Evolutionary conservation across 2,888 invertebrate species (phyloP).

Genomic region (Aspidiotus rigidus): DNA sequence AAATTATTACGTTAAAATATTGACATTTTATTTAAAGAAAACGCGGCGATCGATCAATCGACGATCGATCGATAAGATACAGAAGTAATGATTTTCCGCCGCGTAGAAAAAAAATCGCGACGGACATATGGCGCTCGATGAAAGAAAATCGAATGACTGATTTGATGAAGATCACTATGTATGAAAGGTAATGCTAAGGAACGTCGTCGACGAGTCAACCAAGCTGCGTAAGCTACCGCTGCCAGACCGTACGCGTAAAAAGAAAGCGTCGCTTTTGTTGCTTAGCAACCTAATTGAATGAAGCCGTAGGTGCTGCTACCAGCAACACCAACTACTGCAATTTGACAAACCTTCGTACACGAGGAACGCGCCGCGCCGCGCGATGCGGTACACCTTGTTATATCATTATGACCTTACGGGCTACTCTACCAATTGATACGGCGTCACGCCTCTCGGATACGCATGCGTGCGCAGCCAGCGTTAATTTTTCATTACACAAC

Average conservation of each 20-base stretch:
- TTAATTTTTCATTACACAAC: conserved; percentile 20
- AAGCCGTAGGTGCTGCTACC: conserved; percentile 6
- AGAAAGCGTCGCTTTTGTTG: conserved; percentile 23
- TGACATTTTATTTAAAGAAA: too few species aligned
- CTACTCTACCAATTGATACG: conserved; percentile 18
- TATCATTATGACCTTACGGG: conserved; percentile 7
- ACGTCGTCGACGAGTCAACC: neutral
- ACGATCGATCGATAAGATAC: neutral
- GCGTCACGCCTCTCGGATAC: conserved; percentile 21
- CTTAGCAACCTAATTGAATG: conserved; percentile 23
- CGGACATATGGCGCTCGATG: conserved; percentile 7
- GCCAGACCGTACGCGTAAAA: neutral
- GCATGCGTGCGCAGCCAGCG: conserved; percentile 12
- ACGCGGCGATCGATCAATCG: too few species aligned
- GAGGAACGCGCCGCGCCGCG: too few species aligned
- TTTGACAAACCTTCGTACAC: conserved; percentile 30
- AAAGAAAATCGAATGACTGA: conserved; percentile 28
- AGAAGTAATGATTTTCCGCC: neutral
- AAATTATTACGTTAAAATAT: too few species aligned
- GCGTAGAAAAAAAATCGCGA: conserved; percentile 4
- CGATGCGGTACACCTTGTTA: too few species aligned
- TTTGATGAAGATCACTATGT: neutral
- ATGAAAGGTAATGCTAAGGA: neutral
- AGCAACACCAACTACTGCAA: conserved; percentile 9
- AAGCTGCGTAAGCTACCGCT: too few species aligned